Evolutionary conservation across 1,140 invertebrate species (phyloP).

Genomic region (Aphidius ervi): DNA sequence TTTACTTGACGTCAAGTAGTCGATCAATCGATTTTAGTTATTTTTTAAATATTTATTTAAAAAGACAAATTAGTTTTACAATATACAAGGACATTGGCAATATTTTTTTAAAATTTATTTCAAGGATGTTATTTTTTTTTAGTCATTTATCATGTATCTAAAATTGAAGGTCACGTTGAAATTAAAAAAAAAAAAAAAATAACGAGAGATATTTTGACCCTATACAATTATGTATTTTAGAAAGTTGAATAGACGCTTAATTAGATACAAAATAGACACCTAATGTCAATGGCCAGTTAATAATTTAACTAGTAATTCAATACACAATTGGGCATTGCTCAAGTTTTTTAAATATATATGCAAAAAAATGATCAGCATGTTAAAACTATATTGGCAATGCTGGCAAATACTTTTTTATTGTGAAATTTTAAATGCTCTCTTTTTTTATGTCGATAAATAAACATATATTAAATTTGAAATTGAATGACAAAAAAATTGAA

Average conservation of each 20-base stretch:
- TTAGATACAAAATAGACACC: constrained; percentile 1
- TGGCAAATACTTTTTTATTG: not conserved
- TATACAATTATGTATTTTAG: too few relatives aligned
- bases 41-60: too few relatives aligned
- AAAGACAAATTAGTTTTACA: not conserved
- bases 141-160: not conserved
- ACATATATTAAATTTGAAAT: not conserved
- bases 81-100: not conserved
- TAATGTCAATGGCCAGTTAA: constrained; percentile 2
- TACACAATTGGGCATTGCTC: not conserved
- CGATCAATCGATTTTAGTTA: too few relatives aligned
- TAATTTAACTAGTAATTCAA: not conserved
- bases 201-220: not conserved
- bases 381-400: constrained; percentile 1
- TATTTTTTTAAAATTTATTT: not conserved
- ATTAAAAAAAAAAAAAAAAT: not conserved
- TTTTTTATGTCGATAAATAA: not conserved
- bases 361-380: not conserved
- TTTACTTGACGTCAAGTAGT: too few relatives aligned
- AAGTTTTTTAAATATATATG: not conserved
- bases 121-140: not conserved
- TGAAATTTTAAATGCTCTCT: constrained; percentile 3
- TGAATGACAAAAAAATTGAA: too few relatives aligned
- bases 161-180: not conserved
- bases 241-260: not conserved